These are phyloP conservation scores for Oncorhynchus gorbuscha DNA, from an alignment of 2,113 vertebrate genomes.

Conservation along the genomic window DNA sequence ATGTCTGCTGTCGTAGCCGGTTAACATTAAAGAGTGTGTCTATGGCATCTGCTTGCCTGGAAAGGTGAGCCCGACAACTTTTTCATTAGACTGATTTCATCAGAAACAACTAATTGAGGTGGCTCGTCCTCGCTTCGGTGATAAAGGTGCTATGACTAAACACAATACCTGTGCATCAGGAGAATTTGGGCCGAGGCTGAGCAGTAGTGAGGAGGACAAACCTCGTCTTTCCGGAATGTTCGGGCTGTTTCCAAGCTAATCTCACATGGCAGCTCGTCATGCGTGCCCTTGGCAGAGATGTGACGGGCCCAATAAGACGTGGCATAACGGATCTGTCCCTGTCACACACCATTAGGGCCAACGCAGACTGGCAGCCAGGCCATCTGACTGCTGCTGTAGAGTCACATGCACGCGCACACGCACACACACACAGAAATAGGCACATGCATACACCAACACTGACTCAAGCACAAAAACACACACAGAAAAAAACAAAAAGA, in stretches of 20 bases:
- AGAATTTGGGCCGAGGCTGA: background rate
- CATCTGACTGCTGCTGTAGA: constrained; percentile 47
- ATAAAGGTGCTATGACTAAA: constrained; percentile 1
- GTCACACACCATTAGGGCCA: constrained; percentile 39
- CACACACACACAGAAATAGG: background rate
- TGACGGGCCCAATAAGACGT: constrained; percentile 37
- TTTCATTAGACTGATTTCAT: constrained; percentile 2
- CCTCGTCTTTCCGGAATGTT: background rate
- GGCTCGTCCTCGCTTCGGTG: constrained; percentile 17
- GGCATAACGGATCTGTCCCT: constrained; percentile 46
- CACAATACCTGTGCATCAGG: background rate
- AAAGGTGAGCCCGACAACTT: background rate
- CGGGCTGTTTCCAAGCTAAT: background rate
- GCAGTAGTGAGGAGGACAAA: background rate
- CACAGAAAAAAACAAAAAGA: background rate
- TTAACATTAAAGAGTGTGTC: constrained; percentile 1
- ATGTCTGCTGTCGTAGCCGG: background rate
- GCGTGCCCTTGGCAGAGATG: background rate
- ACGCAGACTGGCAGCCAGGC: constrained; percentile 40
- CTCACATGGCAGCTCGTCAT: background rate
- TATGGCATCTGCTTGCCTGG: background rate
- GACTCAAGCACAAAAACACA: constrained; percentile 12
- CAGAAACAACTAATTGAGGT: constrained; percentile 27
- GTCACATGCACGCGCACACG: constrained; percentile 4
- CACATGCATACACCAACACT: constrained; percentile 3